Percentiles rank a stretch among this genome's conserved stretches.
Evolutionary conservation across 2,888 invertebrate genomes (phyloP).

Genomic region (Sicus ferrugineus): DNA sequence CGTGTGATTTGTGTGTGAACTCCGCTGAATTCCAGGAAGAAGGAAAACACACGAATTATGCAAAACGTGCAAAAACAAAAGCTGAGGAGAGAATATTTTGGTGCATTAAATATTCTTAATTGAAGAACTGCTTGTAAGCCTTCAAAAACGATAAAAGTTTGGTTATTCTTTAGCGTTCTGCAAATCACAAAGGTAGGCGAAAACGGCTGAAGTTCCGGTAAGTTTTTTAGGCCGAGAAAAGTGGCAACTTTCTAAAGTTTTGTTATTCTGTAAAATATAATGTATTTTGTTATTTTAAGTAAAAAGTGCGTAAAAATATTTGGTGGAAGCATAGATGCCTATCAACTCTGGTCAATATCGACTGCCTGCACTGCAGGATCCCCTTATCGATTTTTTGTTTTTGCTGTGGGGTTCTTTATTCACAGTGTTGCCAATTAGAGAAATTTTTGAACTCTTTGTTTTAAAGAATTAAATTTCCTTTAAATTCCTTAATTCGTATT

Average conservation of each 20-base stretch:
- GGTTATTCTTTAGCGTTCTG: constrained; percentile 1
- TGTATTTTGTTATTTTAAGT: too few species aligned
- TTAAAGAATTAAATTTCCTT: not conserved
- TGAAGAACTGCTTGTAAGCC: constrained; percentile 19
- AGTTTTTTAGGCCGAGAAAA: too few species aligned
- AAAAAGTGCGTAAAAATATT: too few species aligned
- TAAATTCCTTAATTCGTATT: not conserved
- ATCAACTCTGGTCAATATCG: too few species aligned
- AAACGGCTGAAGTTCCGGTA: too few species aligned
- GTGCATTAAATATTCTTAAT: not conserved
- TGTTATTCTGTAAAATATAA: too few species aligned
- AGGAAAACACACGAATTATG: constrained; percentile 1
- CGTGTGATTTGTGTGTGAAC: too few species aligned
- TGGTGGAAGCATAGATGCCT: too few species aligned
- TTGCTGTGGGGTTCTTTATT: constrained; percentile 15
- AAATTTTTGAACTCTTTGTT: not conserved
- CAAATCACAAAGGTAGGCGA: constrained; percentile 18
- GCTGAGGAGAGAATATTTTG: not conserved
- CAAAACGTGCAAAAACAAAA: constrained; percentile 1
- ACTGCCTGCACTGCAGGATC: constrained; percentile 8
- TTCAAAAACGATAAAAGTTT: constrained; percentile 18
- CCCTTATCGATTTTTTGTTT: constrained; percentile 45
- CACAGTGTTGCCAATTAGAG: constrained; percentile 10
- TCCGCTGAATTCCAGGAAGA: not conserved
- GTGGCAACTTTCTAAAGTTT: too few species aligned